Conservation (phyloP, 1,140 invertebrate genomes). For the Acromyrmex heyeri region DNA sequence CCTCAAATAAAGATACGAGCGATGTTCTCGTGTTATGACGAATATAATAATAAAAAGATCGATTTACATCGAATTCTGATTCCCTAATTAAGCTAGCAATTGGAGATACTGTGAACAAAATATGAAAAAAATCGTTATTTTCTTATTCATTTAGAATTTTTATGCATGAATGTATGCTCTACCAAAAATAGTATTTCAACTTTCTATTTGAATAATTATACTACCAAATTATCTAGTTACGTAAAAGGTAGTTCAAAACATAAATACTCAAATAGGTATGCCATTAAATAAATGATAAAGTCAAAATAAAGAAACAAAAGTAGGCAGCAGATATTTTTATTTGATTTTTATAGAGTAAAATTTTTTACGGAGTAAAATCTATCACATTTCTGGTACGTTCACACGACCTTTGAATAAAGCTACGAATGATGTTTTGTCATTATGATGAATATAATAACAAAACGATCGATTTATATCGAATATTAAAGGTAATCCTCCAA, state of each 20-base stretch:
- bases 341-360: neutral
- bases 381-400: neutral
- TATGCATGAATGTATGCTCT: neutral
- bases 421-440: neutral
- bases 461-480: slow-evolving; percentile 8
- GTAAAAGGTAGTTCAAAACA: neutral
- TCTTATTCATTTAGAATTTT: neutral
- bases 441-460: slow-evolving; percentile 24
- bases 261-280: neutral
- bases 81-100: neutral
- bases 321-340: neutral
- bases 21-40: neutral
- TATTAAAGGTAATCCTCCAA: neutral
- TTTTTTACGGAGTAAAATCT: neutral
- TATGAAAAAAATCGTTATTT: neutral
- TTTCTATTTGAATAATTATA: neutral
- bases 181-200: neutral
- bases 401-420: slow-evolving; percentile 23
- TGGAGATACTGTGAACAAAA: neutral
- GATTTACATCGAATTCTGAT: neutral
- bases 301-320: neutral
- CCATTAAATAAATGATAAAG: neutral
- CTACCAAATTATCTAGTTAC: neutral
- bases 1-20: slow-evolving; percentile 1
- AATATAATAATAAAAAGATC: slow-evolving; percentile 29